Evolutionary conservation across 2,888 invertebrate species (phyloP), one percentile per base, ranked within the genome.

Genomic region (Fragum fragum): DNA sequence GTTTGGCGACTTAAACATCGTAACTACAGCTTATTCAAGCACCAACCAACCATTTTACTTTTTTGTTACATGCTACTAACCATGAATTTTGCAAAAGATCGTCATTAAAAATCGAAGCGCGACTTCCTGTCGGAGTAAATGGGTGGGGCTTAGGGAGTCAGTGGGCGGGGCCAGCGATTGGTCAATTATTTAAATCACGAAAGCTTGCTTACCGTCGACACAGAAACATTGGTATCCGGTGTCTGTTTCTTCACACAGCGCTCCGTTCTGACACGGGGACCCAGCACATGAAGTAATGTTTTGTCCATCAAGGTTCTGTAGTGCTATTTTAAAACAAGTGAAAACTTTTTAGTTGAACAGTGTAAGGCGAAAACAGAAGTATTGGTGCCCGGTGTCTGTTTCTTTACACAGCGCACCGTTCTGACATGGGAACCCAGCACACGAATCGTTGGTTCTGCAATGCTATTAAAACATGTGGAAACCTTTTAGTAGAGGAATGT

Each of bases 351-450:
- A n/a, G n/a, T n/a, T n/a, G n/a, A n/a, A n/a, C n/a, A n/a, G n/a
- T n/a, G n/a, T n/a, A n/a, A n/a, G n/a, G n/a, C n/a, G n/a, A n/a
- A 79, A 76, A 70, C 82, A 83, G 72, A 73, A 83, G 28, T 79
- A 83, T 28, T 79, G 76, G 59, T 79, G 79, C 11, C 82, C 82
- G n/a, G 53, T n/a, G 3, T 42, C 21, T 21, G 70, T 76, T 7
- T 83, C 76, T 21, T 83, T 76, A 73, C 82, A 83, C n/a, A 79
- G 16, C 16, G 82, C 82, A 1, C 28, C 79, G 42, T 83, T 83
- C 59, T 72, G 14, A 47, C 82, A 83, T 18, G 79, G 79, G 21
- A 16, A 18, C 29, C 70, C 57, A 9, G 69, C 71, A 57, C 82
- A 83, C 1, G 63, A 63, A 32, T n/a, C n/a, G n/a, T n/a, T n/a